Evolutionary conservation across 2,113 vertebrate genomes (phyloP).

Genomic region (Aythya baeri): DNA sequence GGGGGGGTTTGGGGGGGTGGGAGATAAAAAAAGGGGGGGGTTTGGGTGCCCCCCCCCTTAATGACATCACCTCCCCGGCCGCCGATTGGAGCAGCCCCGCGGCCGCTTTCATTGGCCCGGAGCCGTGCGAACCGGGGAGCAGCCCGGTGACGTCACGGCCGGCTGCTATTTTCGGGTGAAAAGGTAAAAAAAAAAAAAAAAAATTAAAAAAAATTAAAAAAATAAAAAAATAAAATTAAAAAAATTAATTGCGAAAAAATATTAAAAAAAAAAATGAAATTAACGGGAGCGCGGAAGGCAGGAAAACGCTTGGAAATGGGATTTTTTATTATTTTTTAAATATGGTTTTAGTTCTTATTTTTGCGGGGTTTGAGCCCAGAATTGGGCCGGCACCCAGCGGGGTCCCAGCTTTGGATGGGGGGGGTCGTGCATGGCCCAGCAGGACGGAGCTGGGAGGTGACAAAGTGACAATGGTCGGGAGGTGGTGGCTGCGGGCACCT

Average conservation of each 20-base stretch:
- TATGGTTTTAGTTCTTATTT: too few species aligned
- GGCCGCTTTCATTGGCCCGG: background rate
- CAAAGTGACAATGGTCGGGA: background rate
- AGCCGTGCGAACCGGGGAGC: background rate
- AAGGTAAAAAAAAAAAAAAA: too few species aligned
- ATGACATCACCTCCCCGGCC: slow-evolving; percentile 12
- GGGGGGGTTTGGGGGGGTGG: too few species aligned
- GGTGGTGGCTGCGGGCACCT: background rate
- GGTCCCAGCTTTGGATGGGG: background rate
- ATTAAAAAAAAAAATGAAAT: too few species aligned
- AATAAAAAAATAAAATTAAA: too few species aligned
- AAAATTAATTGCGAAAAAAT: too few species aligned
- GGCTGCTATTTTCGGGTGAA: background rate
- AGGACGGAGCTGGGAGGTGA: background rate
- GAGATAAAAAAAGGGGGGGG: background rate
- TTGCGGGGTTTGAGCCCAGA: too few species aligned
- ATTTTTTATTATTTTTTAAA: background rate
- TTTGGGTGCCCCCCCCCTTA: background rate
- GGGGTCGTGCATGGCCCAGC: background rate
- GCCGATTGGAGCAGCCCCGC: background rate
- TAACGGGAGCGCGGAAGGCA: rapidly evolving
- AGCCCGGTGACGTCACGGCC: slow-evolving; percentile 26
- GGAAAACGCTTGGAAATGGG: background rate
- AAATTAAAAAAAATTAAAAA: too few species aligned
- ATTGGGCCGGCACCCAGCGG: background rate